Evolutionary conservation across 2,797 vertebrate genomes (phyloP).

Genomic region (Tapera naevia): DNA sequence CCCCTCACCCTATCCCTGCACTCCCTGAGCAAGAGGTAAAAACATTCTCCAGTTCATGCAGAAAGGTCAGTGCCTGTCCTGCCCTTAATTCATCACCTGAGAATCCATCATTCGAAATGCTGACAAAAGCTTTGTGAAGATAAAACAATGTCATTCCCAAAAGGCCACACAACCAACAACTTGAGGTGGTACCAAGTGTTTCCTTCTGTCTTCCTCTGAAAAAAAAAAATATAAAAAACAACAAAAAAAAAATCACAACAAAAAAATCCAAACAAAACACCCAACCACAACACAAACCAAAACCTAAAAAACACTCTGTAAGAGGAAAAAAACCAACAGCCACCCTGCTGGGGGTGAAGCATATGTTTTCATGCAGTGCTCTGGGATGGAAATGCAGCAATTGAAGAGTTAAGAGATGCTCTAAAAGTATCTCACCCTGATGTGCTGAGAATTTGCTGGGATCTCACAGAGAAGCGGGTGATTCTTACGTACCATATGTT

Average conservation of each 20-base stretch:
- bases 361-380: background rate
- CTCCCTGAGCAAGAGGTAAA: background rate
- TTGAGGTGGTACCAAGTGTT: background rate
- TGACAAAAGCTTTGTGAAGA: background rate
- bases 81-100: background rate
- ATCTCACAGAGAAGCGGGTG: conserved; percentile 24
- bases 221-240: background rate
- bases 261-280: background rate
- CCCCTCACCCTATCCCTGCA: no score
- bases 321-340: background rate
- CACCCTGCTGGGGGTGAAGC: background rate
- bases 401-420: conserved; percentile 48
- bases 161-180: background rate
- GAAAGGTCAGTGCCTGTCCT: background rate
- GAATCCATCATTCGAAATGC: background rate
- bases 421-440: conserved; percentile 57
- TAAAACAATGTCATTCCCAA: background rate
- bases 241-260: background rate
- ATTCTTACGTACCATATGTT: conserved; percentile 66
- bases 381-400: background rate
- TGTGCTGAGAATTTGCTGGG: conserved; percentile 40
- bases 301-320: background rate
- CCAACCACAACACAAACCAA: background rate
- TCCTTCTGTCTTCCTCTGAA: background rate
- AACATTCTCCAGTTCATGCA: background rate